These are phyloP conservation scores for Aldabrachelys gigantea DNA, from an alignment of 2,113 vertebrate genomes.

Conservation along the genomic window DNA sequence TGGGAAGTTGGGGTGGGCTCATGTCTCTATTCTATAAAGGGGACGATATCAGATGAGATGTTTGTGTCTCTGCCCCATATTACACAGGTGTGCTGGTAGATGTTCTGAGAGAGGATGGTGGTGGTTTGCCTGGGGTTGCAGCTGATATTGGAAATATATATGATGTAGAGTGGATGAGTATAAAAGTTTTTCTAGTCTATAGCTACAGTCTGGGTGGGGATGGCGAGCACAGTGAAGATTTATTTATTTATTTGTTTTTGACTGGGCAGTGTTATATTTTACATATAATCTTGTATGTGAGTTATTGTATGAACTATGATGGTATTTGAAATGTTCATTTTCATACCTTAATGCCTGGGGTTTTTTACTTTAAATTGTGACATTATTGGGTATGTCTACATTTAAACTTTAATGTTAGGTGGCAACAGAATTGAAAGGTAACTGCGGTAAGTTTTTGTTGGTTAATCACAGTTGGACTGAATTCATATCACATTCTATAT, in stretches of 20 bases:
- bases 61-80: neutral
- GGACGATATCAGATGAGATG: neutral
- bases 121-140: neutral
- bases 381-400: neutral
- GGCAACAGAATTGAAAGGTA: neutral
- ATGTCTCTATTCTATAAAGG: neutral
- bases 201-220: neutral
- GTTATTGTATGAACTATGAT: accelerated
- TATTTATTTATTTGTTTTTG: neutral
- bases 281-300: neutral
- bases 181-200: neutral
- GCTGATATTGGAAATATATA: accelerated
- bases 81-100: neutral
- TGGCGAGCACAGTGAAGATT: neutral
- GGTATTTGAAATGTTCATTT: neutral
- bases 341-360: neutral
- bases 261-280: neutral
- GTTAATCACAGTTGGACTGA: neutral
- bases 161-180: neutral
- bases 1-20: neutral
- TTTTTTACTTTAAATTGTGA: neutral
- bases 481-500: accelerated
- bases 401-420: neutral
- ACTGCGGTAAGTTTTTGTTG: neutral
- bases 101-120: neutral